A percentile compares a stretch with the other conserved stretches of the same genome.
Conservation (phyloP, 92 coral and sea anemone species). For the Paragorgia papillata region DNA sequence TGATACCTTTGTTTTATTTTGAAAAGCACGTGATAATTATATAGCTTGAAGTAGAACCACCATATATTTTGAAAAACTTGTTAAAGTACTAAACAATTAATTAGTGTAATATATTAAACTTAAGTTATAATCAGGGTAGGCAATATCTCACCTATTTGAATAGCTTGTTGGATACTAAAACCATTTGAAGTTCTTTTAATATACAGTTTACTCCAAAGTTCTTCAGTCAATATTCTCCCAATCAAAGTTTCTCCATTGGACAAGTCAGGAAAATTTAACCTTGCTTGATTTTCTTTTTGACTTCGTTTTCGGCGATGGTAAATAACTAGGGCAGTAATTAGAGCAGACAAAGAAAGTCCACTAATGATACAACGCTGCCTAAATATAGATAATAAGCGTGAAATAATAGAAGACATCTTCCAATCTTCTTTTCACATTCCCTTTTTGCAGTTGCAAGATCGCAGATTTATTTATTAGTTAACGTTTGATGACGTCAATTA, state of each 20-base stretch:
- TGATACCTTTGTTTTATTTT: too few relatives aligned
- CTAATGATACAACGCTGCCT: background rate
- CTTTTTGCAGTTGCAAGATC: too few relatives aligned
- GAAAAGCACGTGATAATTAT: too few relatives aligned
- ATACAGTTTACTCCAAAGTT: background rate
- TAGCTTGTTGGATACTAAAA: background rate
- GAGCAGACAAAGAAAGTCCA: background rate
- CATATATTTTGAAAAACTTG: too few relatives aligned
- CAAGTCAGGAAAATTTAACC: background rate
- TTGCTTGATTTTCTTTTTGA: background rate
- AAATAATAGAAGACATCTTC: background rate
- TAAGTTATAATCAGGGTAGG: too few relatives aligned
- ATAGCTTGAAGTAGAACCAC: too few relatives aligned
- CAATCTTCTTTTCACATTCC: too few relatives aligned
- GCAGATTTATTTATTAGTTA: too few relatives aligned
- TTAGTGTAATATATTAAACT: too few relatives aligned
- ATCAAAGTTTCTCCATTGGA: background rate
- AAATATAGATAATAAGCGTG: background rate
- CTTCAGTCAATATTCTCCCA: slow-evolving; percentile 1
- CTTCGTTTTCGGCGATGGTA: slow-evolving; percentile 1
- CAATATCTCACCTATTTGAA: background rate
- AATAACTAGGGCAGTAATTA: background rate
- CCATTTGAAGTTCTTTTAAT: background rate
- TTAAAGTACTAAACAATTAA: too few relatives aligned
- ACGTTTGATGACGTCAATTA: too few relatives aligned